Conservation (phyloP, 1,140 invertebrate genomes). For the Mactra quadrangularis region DNA sequence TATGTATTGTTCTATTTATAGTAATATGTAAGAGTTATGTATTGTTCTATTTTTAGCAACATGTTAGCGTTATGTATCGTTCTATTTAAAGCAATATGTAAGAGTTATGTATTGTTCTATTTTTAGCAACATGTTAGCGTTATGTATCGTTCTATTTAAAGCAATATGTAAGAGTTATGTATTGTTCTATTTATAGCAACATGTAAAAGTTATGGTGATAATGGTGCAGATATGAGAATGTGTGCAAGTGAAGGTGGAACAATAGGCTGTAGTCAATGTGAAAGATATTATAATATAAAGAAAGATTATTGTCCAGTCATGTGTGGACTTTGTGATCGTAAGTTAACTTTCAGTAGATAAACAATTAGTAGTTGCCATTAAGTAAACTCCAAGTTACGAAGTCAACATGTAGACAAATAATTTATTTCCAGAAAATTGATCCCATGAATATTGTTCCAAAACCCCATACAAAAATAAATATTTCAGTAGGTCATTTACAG, state of each 20-base stretch:
- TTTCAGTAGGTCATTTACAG: too few species aligned
- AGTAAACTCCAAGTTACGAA: neutral
- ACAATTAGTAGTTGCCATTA: neutral
- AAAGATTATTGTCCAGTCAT: constrained; percentile 76
- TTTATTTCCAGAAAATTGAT: neutral
- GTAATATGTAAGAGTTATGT: too few species aligned
- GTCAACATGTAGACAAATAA: neutral
- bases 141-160: too few species aligned
- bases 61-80: too few species aligned
- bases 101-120: too few species aligned
- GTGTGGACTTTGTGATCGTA: constrained; percentile 76
- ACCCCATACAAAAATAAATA: too few species aligned
- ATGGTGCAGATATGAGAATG: constrained; percentile 65
- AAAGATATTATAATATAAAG: constrained; percentile 72
- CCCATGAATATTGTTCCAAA: neutral
- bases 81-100: too few species aligned
- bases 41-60: too few species aligned
- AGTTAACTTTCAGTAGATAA: constrained; percentile 15
- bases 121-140: too few species aligned
- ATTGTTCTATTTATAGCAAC: constrained; percentile 64
- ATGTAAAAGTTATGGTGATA: constrained; percentile 66
- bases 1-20: too few species aligned
- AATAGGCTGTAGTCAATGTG: constrained; percentile 69
- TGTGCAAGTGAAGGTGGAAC: constrained; percentile 70
- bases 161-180: too few species aligned